phyloP scores from a whole-genome alignment of 2,888 invertebrate species.

The Mythimna albipuncta region DNA sequence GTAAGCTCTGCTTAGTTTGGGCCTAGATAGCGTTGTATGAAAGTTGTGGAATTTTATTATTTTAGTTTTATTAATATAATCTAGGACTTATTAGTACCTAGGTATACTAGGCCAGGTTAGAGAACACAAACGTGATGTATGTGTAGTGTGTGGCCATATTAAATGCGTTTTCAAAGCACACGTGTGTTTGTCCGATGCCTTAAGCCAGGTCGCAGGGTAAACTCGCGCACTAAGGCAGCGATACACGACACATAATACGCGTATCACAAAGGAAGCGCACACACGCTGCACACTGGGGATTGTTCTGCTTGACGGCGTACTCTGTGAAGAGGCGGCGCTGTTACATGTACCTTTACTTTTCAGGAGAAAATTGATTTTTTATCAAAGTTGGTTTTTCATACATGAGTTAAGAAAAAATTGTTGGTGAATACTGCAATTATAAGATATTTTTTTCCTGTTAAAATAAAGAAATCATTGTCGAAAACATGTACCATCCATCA shows the following conservation, averaged over 20 bases:
- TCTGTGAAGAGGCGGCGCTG: slow-evolving; percentile 1
- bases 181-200: slow-evolving; percentile 5
- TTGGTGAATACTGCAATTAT: too few relatives aligned
- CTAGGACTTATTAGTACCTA: too few relatives aligned
- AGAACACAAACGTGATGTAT: not conserved
- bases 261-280: slow-evolving; percentile 32
- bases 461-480: too few relatives aligned
- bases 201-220: not conserved
- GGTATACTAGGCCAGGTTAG: too few relatives aligned
- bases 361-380: too few relatives aligned
- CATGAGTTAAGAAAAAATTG: too few relatives aligned
- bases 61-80: too few relatives aligned
- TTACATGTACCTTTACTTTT: not conserved
- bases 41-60: too few relatives aligned
- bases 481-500: too few relatives aligned
- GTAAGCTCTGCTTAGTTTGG: too few relatives aligned
- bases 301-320: slow-evolving; percentile 19
- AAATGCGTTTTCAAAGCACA: slow-evolving; percentile 6
- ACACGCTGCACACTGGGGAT: slow-evolving; percentile 15
- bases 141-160: not conserved
- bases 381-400: not conserved
- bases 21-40: too few relatives aligned
- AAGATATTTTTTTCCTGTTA: too few relatives aligned
- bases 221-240: slow-evolving; percentile 3
- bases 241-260: slow-evolving; percentile 34